Percentiles rank a stretch among this genome's conserved stretches.
phyloP scores from a whole-genome alignment of 2,888 invertebrate genomes.

The Scelioninae gen. 1 region DNA sequence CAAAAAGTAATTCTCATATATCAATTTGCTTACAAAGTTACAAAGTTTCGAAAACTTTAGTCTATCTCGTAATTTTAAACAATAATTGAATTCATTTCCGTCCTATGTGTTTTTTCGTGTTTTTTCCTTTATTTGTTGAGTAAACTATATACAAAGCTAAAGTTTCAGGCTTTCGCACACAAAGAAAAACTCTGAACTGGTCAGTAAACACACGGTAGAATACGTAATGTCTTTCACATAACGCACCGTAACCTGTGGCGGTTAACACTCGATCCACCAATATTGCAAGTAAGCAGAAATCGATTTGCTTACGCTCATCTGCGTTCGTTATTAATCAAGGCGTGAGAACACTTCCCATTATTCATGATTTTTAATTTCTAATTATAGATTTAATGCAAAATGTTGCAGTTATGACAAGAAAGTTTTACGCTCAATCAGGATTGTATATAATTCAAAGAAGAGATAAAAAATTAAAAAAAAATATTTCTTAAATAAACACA shows the following conservation, averaged over 20 bases:
- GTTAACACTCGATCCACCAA: background rate
- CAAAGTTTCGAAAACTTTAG: background rate
- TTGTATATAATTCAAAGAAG: too few species aligned
- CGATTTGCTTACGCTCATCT: too few species aligned
- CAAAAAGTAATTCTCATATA: too few species aligned
- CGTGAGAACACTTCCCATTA: too few species aligned
- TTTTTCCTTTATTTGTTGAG: conserved; percentile 17
- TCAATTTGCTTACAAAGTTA: too few species aligned
- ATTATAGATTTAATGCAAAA: too few species aligned
- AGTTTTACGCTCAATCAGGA: too few species aligned
- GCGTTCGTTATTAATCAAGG: too few species aligned
- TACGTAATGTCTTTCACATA: conserved; percentile 30
- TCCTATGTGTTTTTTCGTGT: background rate
- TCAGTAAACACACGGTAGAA: conserved; percentile 27
- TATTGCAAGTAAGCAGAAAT: conserved; percentile 84
- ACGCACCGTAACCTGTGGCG: background rate
- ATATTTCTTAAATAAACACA: too few species aligned
- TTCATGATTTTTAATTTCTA: too few species aligned
- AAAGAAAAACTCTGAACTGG: conserved; percentile 28
- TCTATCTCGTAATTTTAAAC: background rate
- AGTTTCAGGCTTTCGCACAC: conserved; percentile 4
- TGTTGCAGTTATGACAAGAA: too few species aligned
- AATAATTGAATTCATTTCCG: conserved; percentile 25
- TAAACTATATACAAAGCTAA: conserved; percentile 22
- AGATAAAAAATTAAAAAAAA: too few species aligned